Percentiles rank a stretch among this genome's conserved stretches.
Conservation (phyloP, 2,113 vertebrate species). For the Lepidothrix coronata region DNA sequence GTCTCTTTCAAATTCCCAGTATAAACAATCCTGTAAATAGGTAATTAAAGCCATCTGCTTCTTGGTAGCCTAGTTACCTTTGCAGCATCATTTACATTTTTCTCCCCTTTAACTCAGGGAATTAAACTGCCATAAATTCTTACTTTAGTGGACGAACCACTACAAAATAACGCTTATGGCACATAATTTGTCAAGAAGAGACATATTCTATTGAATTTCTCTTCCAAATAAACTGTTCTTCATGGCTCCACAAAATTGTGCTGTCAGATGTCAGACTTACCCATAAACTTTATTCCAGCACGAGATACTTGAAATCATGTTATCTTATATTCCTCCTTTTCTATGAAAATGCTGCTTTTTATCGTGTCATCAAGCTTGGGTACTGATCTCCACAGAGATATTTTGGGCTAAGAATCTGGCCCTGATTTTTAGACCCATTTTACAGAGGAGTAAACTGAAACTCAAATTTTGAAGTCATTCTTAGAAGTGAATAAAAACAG, state of each 20-base stretch:
- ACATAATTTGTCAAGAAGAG: slow-evolving; percentile 15
- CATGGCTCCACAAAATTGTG: neutral
- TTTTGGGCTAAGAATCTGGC: neutral
- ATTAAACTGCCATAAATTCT: slow-evolving; percentile 60
- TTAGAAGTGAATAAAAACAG: neutral
- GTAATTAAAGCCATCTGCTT: slow-evolving; percentile 80
- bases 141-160: slow-evolving; percentile 46
- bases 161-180: slow-evolving; percentile 23
- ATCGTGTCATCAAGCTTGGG: neutral
- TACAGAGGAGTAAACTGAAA: neutral
- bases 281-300: neutral
- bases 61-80: slow-evolving; percentile 70
- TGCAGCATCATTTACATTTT: slow-evolving; percentile 54
- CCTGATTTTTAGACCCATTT: neutral
- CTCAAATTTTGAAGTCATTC: neutral
- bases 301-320: neutral
- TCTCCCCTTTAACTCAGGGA: slow-evolving; percentile 49
- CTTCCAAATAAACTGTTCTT: slow-evolving; percentile 14
- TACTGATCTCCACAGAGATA: neutral
- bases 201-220: slow-evolving; percentile 29
- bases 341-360: neutral
- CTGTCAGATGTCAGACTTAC: neutral
- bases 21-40: slow-evolving; percentile 75
- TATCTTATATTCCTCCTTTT: neutral
- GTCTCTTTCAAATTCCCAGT: slow-evolving; percentile 68